Conservation (phyloP, 2,113 vertebrate genomes). For the Jacana jacana region DNA sequence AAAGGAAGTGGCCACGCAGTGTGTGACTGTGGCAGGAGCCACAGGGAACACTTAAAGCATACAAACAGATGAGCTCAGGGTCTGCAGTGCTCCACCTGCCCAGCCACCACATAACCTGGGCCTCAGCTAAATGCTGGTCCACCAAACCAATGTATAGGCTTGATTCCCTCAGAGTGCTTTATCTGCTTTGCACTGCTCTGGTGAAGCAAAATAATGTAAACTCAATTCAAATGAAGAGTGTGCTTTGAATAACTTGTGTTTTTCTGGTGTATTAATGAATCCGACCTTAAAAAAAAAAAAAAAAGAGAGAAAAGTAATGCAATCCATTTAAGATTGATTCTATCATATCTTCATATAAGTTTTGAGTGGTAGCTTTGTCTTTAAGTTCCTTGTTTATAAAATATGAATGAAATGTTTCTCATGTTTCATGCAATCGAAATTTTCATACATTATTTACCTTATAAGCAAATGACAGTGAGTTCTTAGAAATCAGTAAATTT, state of each 20-base stretch:
- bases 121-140: accelerated
- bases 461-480: not conserved
- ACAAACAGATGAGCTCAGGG: not conserved
- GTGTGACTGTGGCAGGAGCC: not conserved
- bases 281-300: not conserved
- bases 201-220: not conserved
- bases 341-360: not conserved
- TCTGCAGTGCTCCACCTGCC: not conserved
- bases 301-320: not conserved
- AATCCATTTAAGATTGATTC: not conserved
- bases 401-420: not conserved
- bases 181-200: not conserved
- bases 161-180: not conserved
- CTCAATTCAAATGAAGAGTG: not conserved
- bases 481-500: not conserved
- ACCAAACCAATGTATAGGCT: not conserved
- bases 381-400: constrained; percentile 2
- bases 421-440: not conserved
- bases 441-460: not conserved
- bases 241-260: not conserved
- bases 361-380: not conserved
- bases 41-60: not conserved
- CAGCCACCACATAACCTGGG: not conserved
- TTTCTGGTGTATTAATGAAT: not conserved
- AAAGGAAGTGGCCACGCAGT: not conserved